Percentiles rank a stretch among this genome's conserved stretches.
These are phyloP conservation scores for Metacarcinus magister DNA, from an alignment of 2,888 invertebrate species.

Conservation along the genomic window DNA sequence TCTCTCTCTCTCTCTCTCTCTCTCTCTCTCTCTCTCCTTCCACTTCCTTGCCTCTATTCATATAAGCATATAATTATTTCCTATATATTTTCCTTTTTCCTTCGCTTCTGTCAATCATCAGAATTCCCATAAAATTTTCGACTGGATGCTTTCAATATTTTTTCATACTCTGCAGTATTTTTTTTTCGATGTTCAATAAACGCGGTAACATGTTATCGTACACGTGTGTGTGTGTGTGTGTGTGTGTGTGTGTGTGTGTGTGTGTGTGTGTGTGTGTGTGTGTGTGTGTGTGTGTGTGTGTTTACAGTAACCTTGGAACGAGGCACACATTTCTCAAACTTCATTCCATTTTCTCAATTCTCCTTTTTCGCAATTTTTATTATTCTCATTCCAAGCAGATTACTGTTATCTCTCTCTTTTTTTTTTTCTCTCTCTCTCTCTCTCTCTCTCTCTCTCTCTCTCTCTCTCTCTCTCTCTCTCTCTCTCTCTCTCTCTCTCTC, in stretches of 20 bases:
- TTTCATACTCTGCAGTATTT: neutral
- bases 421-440: conserved; percentile 16
- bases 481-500: conserved; percentile 7
- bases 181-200: neutral
- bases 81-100: neutral
- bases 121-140: neutral
- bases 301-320: neutral
- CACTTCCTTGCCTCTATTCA: neutral
- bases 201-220: neutral
- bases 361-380: neutral
- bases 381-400: neutral
- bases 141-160: neutral
- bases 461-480: conserved; percentile 26
- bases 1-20: neutral
- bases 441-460: conserved; percentile 33
- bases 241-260: conserved; percentile 39
- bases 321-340: too few species aligned
- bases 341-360: neutral
- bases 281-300: conserved; percentile 39
- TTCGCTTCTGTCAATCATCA: neutral
- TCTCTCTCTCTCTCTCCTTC: neutral
- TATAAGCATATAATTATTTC: neutral
- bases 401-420: neutral
- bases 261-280: conserved; percentile 39
- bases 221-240: neutral